These are phyloP conservation scores for Maconellicoccus hirsutus DNA, from an alignment of 1,140 invertebrate genomes.

Conservation along the genomic window DNA sequence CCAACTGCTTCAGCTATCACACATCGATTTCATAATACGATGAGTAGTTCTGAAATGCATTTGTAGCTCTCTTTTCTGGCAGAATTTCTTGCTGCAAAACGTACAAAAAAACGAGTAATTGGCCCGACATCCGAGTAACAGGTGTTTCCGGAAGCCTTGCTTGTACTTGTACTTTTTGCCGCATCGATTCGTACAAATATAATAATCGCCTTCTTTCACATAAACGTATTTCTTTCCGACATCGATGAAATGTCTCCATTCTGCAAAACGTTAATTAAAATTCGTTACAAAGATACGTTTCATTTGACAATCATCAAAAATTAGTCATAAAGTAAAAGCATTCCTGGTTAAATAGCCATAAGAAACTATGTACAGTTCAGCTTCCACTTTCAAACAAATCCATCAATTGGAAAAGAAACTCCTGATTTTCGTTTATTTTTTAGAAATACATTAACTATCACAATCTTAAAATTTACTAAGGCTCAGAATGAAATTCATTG, in stretches of 20 bases:
- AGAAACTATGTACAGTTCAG: no score
- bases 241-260: not conserved
- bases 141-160: conserved; percentile 43
- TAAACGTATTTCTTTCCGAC: not conserved
- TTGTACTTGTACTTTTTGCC: conserved; percentile 32
- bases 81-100: conserved; percentile 58
- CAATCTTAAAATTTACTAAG: no score
- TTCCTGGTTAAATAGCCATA: no score
- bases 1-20: not conserved
- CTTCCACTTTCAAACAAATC: no score
- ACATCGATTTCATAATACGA: not conserved
- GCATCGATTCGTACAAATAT: conserved; percentile 20
- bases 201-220: not conserved
- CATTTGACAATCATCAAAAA: no score
- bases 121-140: conserved; percentile 48
- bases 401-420: no score
- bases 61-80: conserved; percentile 39
- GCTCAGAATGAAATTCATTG: no score
- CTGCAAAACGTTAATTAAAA: not conserved
- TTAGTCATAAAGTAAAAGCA: no score
- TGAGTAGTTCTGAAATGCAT: not conserved
- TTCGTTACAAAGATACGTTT: no score
- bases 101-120: conserved; percentile 42
- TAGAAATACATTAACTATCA: no score
- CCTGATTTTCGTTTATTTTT: no score